Base-by-base conservation (phyloP, 2,888 invertebrate genomes). In the Ditula angustiorana region DNA sequence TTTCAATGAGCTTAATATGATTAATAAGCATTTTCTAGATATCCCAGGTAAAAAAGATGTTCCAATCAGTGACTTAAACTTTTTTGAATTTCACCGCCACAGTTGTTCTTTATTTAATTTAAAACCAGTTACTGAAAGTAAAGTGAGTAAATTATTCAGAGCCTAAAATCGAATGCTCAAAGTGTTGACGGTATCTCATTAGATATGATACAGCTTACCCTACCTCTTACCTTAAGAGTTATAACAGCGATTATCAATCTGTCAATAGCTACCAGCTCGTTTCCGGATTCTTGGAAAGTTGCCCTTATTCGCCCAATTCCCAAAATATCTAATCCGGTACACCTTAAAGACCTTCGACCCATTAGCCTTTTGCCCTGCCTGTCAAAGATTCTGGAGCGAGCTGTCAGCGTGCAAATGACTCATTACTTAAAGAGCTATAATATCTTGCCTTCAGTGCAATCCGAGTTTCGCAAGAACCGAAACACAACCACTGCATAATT, bases 231-330 rank as follows among this genome's bases (percentile, higher is more conserved):
- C 5, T 10, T 69, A 2, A 10, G 13, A 8, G 10, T 28, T 23
- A 65, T 69, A 13, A 70, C 69, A 13, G 28, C 33, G 0, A 67
- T 71, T 5, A 41, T 71, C 0, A 71, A 71, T 46, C 46, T 8
- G 1, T 69, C 68, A 0, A 63, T 71, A n/a, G 0, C 2, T 5
- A 46, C 67, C 0, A 4, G n/a, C 11, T 26, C 11, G 5, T 75
- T 73, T 62, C 76, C 74, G 7, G 53, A 49, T 0, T 7, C 23
- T 5, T 77, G 76, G 74, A 76, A 77, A 55, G 47, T 19, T 1
- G 70, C 74, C 0, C 2, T 70, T 11, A 59, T 76, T 0, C 16
- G 21, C 1, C 74, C 74, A 0, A 37, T 77, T 3, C 70, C 71
- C 0, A 76, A 76, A 50, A 56, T 52, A 21, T 47, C 47, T 30